Conservation (phyloP, 2,797 vertebrate species). For the Fratercula arctica region DNA sequence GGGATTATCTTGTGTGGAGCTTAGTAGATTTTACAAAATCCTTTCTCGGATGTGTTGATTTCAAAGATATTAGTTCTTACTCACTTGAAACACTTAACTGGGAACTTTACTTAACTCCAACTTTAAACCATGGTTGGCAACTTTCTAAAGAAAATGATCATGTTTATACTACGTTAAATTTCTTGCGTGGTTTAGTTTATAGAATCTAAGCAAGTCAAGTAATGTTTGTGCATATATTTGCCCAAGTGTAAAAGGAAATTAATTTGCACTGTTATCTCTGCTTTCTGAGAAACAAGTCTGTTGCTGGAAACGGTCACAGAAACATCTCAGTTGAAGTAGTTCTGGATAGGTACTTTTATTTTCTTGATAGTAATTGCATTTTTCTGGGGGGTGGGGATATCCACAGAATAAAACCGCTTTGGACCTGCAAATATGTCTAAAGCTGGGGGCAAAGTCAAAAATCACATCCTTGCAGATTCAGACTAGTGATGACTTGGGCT, state of each 20-base stretch:
- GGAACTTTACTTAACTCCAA: neutral
- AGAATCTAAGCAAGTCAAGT: neutral
- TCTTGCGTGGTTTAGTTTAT: neutral
- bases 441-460: neutral
- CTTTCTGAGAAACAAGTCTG: neutral
- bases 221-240: neutral
- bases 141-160: neutral
- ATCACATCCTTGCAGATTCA: neutral
- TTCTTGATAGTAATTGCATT: neutral
- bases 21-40: neutral
- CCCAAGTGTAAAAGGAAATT: neutral
- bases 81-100: neutral
- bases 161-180: neutral
- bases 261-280: neutral
- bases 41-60: neutral
- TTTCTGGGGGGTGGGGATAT: neutral
- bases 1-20: neutral
- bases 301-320: neutral
- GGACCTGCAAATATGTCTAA: neutral
- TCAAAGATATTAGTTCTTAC: neutral
- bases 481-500: neutral
- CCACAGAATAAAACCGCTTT: neutral
- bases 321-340: neutral
- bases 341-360: neutral
- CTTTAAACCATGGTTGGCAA: neutral